Percentiles rank a stretch among this genome's conserved stretches.
phyloP scores from a whole-genome alignment of 1,140 invertebrate species.

The Brachionus calyciflorus region DNA sequence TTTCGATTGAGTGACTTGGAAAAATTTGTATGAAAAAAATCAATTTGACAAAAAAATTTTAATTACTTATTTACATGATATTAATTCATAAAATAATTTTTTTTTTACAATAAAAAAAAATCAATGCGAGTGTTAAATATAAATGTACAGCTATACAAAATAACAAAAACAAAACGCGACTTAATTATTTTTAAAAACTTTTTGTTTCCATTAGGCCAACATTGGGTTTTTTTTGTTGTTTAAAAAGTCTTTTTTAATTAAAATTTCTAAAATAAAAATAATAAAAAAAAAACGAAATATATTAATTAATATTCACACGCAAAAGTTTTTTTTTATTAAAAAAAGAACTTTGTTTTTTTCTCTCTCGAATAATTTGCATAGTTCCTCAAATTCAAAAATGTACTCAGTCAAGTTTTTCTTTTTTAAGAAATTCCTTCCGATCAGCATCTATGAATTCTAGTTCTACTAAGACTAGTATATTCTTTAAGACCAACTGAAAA shows the following conservation, averaged over 20 bases:
- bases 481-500: conserved; percentile 28
- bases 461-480: neutral
- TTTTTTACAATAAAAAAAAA: too few species aligned
- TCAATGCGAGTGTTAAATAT: too few species aligned
- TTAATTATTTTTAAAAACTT: too few species aligned
- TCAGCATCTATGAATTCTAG: neutral
- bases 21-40: neutral
- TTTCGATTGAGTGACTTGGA: conserved; percentile 12
- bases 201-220: neutral
- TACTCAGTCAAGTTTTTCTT: too few species aligned
- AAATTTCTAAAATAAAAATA: neutral
- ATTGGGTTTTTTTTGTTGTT: too few species aligned
- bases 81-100: too few species aligned
- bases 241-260: conserved; percentile 15
- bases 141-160: too few species aligned
- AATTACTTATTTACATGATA: conserved; percentile 40
- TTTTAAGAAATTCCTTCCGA: conserved; percentile 27
- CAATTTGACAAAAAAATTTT: neutral
- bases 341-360: too few species aligned
- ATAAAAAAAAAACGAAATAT: neutral
- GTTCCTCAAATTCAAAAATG: too few species aligned
- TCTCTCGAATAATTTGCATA: conserved; percentile 8
- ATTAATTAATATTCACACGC: conserved; percentile 37
- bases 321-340: conserved; percentile 13
- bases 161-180: too few species aligned